phyloP scores from a whole-genome alignment of 2,113 vertebrate genomes.

The Brevimyrus niger region DNA sequence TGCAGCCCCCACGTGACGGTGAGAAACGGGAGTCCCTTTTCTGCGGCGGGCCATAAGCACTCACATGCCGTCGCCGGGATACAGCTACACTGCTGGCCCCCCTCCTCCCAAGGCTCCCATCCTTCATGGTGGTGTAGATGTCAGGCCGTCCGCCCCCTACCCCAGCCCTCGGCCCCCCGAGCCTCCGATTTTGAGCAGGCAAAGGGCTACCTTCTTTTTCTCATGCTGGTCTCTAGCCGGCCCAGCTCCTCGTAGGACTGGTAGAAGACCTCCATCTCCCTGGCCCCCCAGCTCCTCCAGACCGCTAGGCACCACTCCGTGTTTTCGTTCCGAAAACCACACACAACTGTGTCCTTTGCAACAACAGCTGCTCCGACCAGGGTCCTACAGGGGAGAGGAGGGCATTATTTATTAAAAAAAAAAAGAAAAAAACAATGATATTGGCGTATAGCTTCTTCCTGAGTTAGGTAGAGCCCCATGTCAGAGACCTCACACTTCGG shows the following conservation, averaged over 20 bases:
- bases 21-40: neutral
- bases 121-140: constrained; percentile 27
- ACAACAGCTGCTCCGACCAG: constrained; percentile 74
- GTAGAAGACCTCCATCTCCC: constrained; percentile 86
- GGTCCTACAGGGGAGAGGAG: constrained; percentile 49
- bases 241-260: constrained; percentile 81
- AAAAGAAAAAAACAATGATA: constrained; percentile 33
- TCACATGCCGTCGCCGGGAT: neutral
- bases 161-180: constrained; percentile 24
- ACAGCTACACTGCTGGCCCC: neutral
- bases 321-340: constrained; percentile 71
- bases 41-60: neutral
- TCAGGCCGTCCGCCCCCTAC: constrained; percentile 20
- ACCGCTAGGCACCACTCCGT: constrained; percentile 80
- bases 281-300: constrained; percentile 85
- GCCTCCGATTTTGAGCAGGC: constrained; percentile 26
- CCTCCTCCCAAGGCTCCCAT: neutral
- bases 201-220: constrained; percentile 76
- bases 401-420: neutral
- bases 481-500: neutral
- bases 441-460: constrained; percentile 34
- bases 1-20: neutral
- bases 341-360: constrained; percentile 81
- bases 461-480: neutral
- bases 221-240: constrained; percentile 70